Percentiles rank a stretch among this genome's conserved stretches.
Conservation (phyloP, 2,888 invertebrate genomes). For the Trissoscelio sp. region DNA sequence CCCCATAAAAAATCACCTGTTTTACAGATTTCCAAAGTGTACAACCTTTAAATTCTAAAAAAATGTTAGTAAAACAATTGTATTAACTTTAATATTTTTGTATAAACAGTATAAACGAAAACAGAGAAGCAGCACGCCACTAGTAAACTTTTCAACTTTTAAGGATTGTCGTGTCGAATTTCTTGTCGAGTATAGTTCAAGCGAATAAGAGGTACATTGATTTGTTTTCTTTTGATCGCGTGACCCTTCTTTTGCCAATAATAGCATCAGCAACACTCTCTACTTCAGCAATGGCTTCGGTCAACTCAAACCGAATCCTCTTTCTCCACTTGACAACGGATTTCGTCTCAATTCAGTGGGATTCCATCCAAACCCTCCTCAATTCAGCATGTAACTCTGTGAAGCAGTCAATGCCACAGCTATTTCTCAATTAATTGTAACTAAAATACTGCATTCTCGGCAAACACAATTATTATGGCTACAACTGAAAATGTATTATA, state of each 20-base stretch:
- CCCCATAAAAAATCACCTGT: too few relatives aligned
- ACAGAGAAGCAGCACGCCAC: too few relatives aligned
- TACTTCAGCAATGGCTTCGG: slow-evolving; percentile 5
- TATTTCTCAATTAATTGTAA: slow-evolving; percentile 16
- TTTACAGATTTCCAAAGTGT: too few relatives aligned
- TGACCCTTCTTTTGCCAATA: slow-evolving; percentile 23
- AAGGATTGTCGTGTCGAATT: not conserved
- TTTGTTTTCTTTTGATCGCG: slow-evolving; percentile 19
- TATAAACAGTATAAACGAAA: too few relatives aligned
- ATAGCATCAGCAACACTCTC: slow-evolving; percentile 10
- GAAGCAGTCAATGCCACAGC: slow-evolving; percentile 3
- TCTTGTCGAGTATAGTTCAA: not conserved
- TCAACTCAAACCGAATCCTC: slow-evolving; percentile 15
- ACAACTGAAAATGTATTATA: not conserved
- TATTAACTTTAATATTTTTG: too few relatives aligned
- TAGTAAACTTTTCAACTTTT: not conserved
- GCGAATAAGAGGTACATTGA: not conserved
- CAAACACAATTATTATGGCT: not conserved
- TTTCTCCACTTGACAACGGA: slow-evolving; percentile 13
- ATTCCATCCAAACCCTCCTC: not conserved
- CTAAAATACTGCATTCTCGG: not conserved
- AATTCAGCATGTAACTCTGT: slow-evolving; percentile 3
- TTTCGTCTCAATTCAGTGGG: slow-evolving; percentile 10
- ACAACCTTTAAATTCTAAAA: too few relatives aligned
- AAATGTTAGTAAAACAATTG: too few relatives aligned